These are phyloP conservation scores for Calliphora vicina DNA, from an alignment of 1,140 invertebrate genomes.

Conservation along the genomic window DNA sequence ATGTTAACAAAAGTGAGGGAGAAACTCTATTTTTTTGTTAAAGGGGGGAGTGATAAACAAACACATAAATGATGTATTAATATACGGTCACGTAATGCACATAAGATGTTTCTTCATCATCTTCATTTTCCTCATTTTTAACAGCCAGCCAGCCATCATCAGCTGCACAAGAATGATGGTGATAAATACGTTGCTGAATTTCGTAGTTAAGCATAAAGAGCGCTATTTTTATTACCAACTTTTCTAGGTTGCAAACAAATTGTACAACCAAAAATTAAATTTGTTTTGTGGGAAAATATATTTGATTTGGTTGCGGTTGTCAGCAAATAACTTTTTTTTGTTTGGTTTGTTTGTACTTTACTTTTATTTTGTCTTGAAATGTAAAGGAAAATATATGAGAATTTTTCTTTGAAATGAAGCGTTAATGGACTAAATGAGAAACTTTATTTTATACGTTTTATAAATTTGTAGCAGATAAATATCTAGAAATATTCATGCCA, in stretches of 20 bases:
- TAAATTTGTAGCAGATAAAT: no score
- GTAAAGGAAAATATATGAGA: no score
- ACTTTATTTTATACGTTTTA: no score
- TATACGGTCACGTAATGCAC: conserved; percentile 22
- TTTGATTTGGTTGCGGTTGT: neutral
- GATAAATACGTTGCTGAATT: neutral
- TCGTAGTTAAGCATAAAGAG: neutral
- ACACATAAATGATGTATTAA: conserved; percentile 22
- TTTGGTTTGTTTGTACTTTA: neutral
- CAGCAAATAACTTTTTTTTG: neutral
- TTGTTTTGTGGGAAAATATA: conserved; percentile 4
- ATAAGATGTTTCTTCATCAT: conserved; percentile 23
- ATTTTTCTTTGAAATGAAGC: no score
- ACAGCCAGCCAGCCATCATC: conserved; percentile 15
- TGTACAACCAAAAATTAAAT: neutral
- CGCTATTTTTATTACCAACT: conserved; percentile 5
- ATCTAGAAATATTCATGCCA: no score
- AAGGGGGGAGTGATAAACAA: neutral
- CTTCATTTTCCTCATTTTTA: neutral
- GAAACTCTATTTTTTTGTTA: neutral
- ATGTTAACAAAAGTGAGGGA: neutral
- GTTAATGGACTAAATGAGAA: no score
- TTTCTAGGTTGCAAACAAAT: neutral
- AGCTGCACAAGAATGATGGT: neutral
- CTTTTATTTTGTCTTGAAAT: no score